Evolutionary conservation across 2,797 vertebrate species (phyloP).

Genomic region (Liasis olivaceus): DNA sequence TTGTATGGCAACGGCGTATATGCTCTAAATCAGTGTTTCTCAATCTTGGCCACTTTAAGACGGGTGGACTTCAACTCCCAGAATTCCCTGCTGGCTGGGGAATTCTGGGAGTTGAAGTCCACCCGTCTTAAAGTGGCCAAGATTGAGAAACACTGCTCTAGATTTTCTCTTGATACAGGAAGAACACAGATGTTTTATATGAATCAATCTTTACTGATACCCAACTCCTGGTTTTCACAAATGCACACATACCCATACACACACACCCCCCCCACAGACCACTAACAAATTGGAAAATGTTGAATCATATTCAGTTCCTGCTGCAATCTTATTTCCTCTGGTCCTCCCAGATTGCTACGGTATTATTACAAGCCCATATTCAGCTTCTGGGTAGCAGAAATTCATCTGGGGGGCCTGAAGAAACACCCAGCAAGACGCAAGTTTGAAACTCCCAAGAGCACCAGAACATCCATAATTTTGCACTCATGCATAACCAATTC

Average conservation of each 20-base stretch:
- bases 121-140: neutral
- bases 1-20: neutral
- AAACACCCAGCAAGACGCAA: neutral
- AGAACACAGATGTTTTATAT: neutral
- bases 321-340: neutral
- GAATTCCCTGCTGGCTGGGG: too few species aligned
- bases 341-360: neutral
- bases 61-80: neutral
- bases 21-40: neutral
- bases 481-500: too few species aligned
- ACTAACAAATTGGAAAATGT: neutral
- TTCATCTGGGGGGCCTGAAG: too few species aligned
- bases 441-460: neutral
- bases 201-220: neutral
- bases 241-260: too few species aligned
- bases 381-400: neutral
- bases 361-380: neutral
- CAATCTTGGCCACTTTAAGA: neutral
- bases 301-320: neutral
- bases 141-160: neutral
- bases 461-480: neutral
- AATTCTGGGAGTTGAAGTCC: neutral
- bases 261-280: neutral
- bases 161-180: neutral
- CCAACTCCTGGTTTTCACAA: too few species aligned